Evolutionary conservation across 2,797 vertebrate species (phyloP).

Genomic region (Paratrypauchen microcephalus): DNA sequence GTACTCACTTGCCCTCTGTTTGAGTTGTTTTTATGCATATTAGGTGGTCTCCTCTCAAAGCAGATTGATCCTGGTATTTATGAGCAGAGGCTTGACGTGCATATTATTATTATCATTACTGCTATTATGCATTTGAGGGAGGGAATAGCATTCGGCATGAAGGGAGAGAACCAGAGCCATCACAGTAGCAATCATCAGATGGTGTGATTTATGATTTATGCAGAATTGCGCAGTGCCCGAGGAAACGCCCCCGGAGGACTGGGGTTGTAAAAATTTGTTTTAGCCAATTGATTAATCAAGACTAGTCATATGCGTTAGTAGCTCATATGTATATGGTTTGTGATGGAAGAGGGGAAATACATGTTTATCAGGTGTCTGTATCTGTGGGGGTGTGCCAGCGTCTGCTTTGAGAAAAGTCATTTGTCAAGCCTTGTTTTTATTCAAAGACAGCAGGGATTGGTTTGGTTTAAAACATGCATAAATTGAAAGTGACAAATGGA

Average conservation of each 20-base stretch:
- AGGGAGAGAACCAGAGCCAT: conserved; percentile 33
- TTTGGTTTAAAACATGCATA: conserved; percentile 19
- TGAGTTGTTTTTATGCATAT: conserved; percentile 63
- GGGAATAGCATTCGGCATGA: conserved; percentile 63
- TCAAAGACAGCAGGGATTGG: conserved; percentile 37
- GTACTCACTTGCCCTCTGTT: conserved; percentile 30
- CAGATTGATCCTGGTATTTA: conserved; percentile 74
- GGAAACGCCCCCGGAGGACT: conserved; percentile 63
- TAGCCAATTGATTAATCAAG: conserved; percentile 80
- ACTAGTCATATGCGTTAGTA: conserved; percentile 51
- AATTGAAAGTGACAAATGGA: conserved; percentile 12
- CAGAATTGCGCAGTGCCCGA: conserved; percentile 56
- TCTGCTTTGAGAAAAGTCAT: conserved; percentile 39
- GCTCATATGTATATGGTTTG: conserved; percentile 52
- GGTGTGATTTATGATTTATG: conserved; percentile 81
- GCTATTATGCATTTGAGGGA: conserved; percentile 65
- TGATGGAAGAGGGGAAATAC: conserved; percentile 35
- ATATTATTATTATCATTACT: conserved; percentile 77
- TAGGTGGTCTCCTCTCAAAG: conserved; percentile 48
- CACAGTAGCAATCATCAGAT: conserved; percentile 72
- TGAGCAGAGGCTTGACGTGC: conserved; percentile 66
- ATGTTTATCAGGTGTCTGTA: conserved; percentile 38
- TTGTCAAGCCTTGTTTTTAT: conserved; percentile 39
- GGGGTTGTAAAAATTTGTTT: conserved; percentile 77
- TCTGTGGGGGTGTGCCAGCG: conserved; percentile 15